These are phyloP conservation scores for Prolemur simus DNA, from an alignment of 2,113 vertebrate genomes.

Conservation along the genomic window DNA sequence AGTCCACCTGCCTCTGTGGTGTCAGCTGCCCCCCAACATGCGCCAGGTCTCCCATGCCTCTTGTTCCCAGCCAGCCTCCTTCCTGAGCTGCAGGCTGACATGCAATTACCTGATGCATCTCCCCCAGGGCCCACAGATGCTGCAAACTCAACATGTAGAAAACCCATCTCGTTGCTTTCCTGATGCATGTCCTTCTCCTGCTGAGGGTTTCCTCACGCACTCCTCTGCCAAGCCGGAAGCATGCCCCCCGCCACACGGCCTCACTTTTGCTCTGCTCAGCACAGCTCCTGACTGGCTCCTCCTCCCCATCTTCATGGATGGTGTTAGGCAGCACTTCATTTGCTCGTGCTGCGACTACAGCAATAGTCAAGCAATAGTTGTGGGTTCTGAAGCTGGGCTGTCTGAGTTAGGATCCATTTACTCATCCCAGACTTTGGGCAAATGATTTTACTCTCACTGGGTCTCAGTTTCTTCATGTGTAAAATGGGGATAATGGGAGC, in stretches of 20 bases:
- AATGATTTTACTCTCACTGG: background rate
- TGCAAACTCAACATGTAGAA: background rate
- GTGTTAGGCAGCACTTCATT: background rate
- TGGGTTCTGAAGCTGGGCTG: background rate
- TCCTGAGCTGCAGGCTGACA: background rate
- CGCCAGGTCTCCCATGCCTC: background rate
- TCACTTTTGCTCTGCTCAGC: background rate
- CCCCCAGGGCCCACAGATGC: background rate
- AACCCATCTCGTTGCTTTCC: background rate
- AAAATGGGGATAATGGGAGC: background rate
- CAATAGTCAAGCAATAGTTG: rapidly evolving
- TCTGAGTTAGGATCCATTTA: background rate
- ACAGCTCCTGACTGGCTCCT: background rate
- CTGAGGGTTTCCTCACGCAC: rapidly evolving
- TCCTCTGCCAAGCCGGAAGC: rapidly evolving
- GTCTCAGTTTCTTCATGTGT: background rate
- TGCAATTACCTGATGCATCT: background rate
- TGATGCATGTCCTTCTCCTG: background rate
- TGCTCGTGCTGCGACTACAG: background rate
- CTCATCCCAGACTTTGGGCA: background rate
- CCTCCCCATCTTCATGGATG: background rate
- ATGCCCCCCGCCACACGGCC: rapidly evolving
- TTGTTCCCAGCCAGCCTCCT: background rate
- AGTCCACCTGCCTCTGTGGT: background rate
- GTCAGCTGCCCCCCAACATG: background rate